Conservation (phyloP, 2,113 vertebrate species). For the Phoenicopterus ruber region DNA sequence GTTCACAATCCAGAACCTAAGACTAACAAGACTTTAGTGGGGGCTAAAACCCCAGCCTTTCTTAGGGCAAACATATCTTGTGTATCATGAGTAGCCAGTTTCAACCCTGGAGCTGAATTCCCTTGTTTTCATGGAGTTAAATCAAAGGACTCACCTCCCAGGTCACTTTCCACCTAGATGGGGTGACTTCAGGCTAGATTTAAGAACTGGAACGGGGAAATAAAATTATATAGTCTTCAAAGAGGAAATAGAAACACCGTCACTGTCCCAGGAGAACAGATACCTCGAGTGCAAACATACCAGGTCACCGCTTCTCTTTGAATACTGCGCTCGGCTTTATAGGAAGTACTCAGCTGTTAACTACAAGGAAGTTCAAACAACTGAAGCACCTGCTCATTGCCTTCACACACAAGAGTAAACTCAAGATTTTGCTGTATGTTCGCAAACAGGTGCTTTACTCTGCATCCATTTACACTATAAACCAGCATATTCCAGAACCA, state of each 20-base stretch:
- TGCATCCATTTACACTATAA: neutral
- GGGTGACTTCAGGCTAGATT: neutral
- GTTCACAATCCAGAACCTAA: neutral
- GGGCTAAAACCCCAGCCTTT: neutral
- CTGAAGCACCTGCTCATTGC: neutral
- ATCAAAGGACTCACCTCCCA: neutral
- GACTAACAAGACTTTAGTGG: neutral
- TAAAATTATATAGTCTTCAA: neutral
- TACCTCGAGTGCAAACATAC: neutral
- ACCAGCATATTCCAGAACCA: neutral
- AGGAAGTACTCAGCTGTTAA: neutral
- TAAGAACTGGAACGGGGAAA: neutral
- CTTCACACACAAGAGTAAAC: neutral
- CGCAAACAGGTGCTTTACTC: neutral
- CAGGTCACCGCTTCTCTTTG: neutral
- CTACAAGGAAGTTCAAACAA: neutral
- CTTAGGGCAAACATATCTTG: neutral
- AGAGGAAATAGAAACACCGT: neutral
- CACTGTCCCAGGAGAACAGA: neutral
- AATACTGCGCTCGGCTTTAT: neutral
- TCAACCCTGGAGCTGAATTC: neutral
- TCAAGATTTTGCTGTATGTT: neutral
- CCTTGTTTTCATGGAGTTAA: neutral
- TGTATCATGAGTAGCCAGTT: neutral
- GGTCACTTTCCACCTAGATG: neutral